Evolutionary conservation across 2,888 invertebrate species (phyloP).

Genomic region (Agriopis marginaria): DNA sequence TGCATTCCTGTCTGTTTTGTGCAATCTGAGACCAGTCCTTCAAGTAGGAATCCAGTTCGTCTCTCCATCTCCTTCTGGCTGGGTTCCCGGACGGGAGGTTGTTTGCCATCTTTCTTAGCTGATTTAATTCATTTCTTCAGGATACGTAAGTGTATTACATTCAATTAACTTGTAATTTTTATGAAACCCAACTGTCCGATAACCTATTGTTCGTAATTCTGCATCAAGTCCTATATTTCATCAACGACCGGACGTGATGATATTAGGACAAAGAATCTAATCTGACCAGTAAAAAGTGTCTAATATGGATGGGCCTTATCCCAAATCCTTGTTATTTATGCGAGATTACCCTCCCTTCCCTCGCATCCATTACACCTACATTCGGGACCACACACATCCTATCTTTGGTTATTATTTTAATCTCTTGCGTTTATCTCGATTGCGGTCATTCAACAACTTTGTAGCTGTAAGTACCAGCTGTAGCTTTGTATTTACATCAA

Average conservation of each 20-base stretch:
- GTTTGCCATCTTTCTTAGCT: too few relatives aligned
- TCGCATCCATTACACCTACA: slow-evolving; percentile 28
- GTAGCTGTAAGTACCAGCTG: background rate
- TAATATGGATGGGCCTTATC: slow-evolving; percentile 28
- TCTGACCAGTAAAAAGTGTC: slow-evolving; percentile 23
- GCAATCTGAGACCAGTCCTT: too few relatives aligned
- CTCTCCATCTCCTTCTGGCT: too few relatives aligned
- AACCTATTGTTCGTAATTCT: too few relatives aligned
- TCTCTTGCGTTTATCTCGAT: slow-evolving; percentile 28
- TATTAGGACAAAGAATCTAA: slow-evolving; percentile 17
- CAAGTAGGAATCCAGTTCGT: too few relatives aligned
- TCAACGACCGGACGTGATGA: slow-evolving; percentile 1
- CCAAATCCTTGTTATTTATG: slow-evolving; percentile 34
- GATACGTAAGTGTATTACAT: too few relatives aligned
- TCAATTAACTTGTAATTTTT: too few relatives aligned
- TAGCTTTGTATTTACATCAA: background rate
- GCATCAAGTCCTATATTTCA: background rate
- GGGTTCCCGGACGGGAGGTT: too few relatives aligned
- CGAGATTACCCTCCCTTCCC: slow-evolving; percentile 26
- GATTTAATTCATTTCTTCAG: too few relatives aligned
- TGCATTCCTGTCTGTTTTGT: too few relatives aligned
- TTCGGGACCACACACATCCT: slow-evolving; percentile 32
- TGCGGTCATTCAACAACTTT: slow-evolving; percentile 20
- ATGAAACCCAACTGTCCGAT: too few relatives aligned
- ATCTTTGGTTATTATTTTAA: slow-evolving; percentile 36